These are phyloP conservation scores for Dryadula phaetusa DNA, from an alignment of 2,888 invertebrate genomes.

Conservation along the genomic window DNA sequence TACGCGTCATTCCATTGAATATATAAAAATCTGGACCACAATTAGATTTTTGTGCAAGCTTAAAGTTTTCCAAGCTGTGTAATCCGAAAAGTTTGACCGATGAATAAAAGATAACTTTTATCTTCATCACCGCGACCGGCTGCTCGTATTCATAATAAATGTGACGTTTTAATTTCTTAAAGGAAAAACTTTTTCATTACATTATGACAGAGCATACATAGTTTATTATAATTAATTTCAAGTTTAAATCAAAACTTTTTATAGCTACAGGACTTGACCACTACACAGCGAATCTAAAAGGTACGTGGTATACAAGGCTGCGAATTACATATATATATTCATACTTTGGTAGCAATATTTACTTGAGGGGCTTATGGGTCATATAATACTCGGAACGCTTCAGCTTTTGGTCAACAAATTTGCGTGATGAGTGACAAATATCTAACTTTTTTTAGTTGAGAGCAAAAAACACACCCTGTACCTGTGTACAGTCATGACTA, in stretches of 20 bases:
- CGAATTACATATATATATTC: too few relatives aligned
- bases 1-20: not conserved
- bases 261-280: too few relatives aligned
- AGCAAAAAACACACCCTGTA: too few relatives aligned
- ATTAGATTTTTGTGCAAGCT: constrained; percentile 24
- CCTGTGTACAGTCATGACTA: too few relatives aligned
- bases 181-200: constrained; percentile 16
- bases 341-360: too few relatives aligned
- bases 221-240: constrained; percentile 1
- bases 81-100: constrained; percentile 38
- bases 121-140: constrained; percentile 33
- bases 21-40: not conserved
- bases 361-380: too few relatives aligned
- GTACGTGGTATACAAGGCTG: too few relatives aligned
- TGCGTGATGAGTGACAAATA: too few relatives aligned
- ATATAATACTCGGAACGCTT: too few relatives aligned
- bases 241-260: not conserved
- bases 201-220: not conserved
- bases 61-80: constrained; percentile 27
- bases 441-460: too few relatives aligned
- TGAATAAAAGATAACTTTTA: constrained; percentile 42
- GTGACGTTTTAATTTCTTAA: constrained; percentile 37
- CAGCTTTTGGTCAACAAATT: too few relatives aligned
- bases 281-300: too few relatives aligned
- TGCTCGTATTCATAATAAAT: constrained; percentile 33